Percentiles rank a stretch among this genome's conserved stretches.
Conservation (phyloP, 2,797 vertebrate species). For the Falco concolor region DNA sequence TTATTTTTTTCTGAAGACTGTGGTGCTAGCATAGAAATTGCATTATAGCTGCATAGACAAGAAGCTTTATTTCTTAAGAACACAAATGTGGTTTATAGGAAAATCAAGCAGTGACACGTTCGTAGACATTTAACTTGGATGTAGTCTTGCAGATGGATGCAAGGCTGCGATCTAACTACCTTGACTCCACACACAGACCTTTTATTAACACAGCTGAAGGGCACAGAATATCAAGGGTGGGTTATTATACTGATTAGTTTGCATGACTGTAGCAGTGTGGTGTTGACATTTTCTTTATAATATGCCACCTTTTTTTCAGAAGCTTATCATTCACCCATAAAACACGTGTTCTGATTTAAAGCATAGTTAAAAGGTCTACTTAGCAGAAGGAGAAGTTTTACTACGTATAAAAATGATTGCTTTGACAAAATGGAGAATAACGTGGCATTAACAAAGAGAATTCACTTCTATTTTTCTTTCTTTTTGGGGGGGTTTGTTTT, state of each 20-base stretch:
- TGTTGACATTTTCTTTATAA: not conserved
- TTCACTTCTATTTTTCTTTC: not conserved
- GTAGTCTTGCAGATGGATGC: not conserved
- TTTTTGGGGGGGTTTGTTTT: not conserved
- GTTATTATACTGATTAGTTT: not conserved
- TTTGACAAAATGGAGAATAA: conserved; percentile 45
- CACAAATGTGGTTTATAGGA: not conserved
- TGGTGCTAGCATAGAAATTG: not conserved
- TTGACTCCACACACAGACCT: not conserved
- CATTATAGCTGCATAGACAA: not conserved
- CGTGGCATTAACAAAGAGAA: conserved; percentile 6
- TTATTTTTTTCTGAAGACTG: not conserved
- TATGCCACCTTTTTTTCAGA: not conserved
- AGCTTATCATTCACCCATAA: conserved; percentile 39
- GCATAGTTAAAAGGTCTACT: not conserved
- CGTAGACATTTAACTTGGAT: not conserved
- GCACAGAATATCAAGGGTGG: not conserved
- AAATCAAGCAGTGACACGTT: not conserved
- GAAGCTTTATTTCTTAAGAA: not conserved
- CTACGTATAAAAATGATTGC: conserved; percentile 47
- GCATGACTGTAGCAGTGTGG: not conserved
- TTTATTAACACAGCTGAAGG: not conserved
- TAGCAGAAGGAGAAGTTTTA: conserved; percentile 32
- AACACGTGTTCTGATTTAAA: not conserved
- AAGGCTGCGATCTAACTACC: not conserved